Conservation (phyloP, 2,888 invertebrate species). For the Altica lythri region DNA sequence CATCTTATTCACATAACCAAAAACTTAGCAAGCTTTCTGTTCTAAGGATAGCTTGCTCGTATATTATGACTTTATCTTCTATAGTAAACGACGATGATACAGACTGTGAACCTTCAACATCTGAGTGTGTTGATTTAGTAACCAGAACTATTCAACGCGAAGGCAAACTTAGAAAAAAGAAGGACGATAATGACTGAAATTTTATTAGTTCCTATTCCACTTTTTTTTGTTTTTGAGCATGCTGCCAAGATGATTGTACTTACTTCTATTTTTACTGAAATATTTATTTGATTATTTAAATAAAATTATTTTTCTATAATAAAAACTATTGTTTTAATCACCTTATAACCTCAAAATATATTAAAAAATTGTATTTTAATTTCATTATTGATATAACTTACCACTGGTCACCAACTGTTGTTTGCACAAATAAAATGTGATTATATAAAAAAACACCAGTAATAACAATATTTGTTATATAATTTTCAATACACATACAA, state of each 20-base stretch:
- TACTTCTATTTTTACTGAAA: slow-evolving; percentile 31
- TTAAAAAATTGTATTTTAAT: too few species aligned
- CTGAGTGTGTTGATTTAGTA: slow-evolving; percentile 83
- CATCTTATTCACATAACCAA: slow-evolving; percentile 90
- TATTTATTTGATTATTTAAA: slow-evolving; percentile 37
- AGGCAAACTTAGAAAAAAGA: slow-evolving; percentile 85
- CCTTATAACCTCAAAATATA: too few species aligned
- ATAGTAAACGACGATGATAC: slow-evolving; percentile 69
- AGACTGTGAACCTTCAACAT: slow-evolving; percentile 62
- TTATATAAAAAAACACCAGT: too few species aligned
- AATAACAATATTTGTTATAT: too few species aligned
- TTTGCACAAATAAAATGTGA: too few species aligned
- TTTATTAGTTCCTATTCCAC: slow-evolving; percentile 28
- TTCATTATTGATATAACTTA: too few species aligned
- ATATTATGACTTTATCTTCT: slow-evolving; percentile 84
- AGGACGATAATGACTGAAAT: slow-evolving; percentile 66
- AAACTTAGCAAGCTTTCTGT: slow-evolving; percentile 93
- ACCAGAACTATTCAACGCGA: slow-evolving; percentile 92
- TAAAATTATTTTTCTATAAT: slow-evolving; percentile 24
- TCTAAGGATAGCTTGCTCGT: slow-evolving; percentile 89
- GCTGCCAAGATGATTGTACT: slow-evolving; percentile 37
- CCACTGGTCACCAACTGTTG: too few species aligned
- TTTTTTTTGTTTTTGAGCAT: too few species aligned
- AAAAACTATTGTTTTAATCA: too few species aligned
- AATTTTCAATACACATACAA: too few species aligned